These are phyloP conservation scores for Heliconius cydno DNA, from an alignment of 2,888 invertebrate species.

Conservation along the genomic window DNA sequence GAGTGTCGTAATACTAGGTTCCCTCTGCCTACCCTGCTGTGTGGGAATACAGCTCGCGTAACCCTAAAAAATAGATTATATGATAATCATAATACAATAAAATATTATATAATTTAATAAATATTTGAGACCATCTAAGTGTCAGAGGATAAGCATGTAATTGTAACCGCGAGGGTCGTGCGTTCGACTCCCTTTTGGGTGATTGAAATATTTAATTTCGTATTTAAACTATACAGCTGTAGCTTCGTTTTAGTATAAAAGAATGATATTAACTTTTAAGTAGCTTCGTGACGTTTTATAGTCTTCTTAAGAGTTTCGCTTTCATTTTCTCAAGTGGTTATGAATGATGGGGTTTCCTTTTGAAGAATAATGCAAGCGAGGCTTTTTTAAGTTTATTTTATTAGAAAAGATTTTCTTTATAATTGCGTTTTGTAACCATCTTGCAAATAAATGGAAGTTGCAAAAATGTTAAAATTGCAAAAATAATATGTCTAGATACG, in stretches of 20 bases:
- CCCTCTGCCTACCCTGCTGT: too few species aligned
- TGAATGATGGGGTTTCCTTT: not conserved
- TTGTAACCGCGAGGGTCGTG: not conserved
- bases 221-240: too few species aligned
- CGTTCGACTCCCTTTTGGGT: too few species aligned
- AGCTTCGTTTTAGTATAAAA: not conserved
- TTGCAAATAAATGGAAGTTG: not conserved
- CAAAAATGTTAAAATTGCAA: not conserved
- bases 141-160: too few species aligned
- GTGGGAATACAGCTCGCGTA: too few species aligned
- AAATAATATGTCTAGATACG: too few species aligned
- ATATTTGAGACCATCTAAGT: too few species aligned
- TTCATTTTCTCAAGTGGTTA: not conserved
- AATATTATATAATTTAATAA: too few species aligned
- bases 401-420: not conserved
- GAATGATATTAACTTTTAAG: not conserved
- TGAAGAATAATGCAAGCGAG: not conserved
- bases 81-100: too few species aligned
- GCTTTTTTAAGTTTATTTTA: not conserved
- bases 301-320: not conserved
- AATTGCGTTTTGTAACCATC: not conserved
- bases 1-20: too few species aligned
- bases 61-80: too few species aligned
- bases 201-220: too few species aligned
- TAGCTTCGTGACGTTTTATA: not conserved